Conservation (phyloP, 2,888 invertebrate genomes). For the Tenthredo mesomela region DNA sequence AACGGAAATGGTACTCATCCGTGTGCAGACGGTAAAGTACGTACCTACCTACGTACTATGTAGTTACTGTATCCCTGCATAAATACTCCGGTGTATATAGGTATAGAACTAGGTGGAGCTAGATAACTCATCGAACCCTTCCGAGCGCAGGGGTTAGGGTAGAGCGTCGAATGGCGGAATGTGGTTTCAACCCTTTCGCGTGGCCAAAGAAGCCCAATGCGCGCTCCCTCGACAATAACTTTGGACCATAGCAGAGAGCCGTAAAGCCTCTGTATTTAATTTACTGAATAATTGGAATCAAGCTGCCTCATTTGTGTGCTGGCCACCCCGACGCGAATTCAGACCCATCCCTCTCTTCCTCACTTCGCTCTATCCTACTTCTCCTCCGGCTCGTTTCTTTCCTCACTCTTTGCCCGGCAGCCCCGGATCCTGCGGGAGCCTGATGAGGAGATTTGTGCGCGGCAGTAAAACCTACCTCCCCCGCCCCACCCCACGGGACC, state of each 20-base stretch:
- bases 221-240: conserved; percentile 67
- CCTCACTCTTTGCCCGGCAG: conserved; percentile 53
- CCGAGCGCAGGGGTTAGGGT: neutral
- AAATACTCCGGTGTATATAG: conserved; percentile 5
- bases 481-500: conserved; percentile 25
- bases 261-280: conserved; percentile 76
- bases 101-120: neutral
- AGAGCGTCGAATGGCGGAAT: conserved; percentile 34
- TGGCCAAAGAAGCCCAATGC: conserved; percentile 45
- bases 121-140: conserved; percentile 51
- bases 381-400: conserved; percentile 47
- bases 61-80: conserved; percentile 17
- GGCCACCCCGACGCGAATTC: conserved; percentile 54
- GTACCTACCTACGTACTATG: neutral
- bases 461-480: conserved; percentile 72
- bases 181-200: conserved; percentile 68
- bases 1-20: conserved; percentile 45
- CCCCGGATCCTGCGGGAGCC: conserved; percentile 71
- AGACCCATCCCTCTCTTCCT: conserved; percentile 55
- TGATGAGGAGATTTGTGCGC: conserved; percentile 77
- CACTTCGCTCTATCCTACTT: conserved; percentile 53
- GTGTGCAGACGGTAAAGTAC: conserved; percentile 16
- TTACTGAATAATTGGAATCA: conserved; percentile 78
- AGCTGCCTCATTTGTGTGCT: conserved; percentile 76
- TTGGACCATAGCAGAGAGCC: conserved; percentile 60